Evolutionary conservation across 2,797 vertebrate species (phyloP), one percentile per base, ranked within the genome.

Genomic region (Phoebastria nigripes): DNA sequence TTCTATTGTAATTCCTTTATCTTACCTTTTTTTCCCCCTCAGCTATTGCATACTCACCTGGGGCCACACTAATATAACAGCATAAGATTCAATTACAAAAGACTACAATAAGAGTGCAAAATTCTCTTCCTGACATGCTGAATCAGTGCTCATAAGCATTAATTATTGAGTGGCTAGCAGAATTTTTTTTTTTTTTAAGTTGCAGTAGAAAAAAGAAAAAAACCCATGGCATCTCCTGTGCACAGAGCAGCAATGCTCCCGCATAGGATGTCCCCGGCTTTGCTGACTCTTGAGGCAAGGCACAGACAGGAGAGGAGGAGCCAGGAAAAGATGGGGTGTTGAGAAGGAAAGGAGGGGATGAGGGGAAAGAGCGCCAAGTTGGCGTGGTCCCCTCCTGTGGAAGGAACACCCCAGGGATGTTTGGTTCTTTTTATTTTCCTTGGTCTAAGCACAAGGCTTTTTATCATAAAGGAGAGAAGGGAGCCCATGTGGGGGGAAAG

Each of bases 1-100:
- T 94, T 98, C 92, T 96, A 97, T 98, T 97, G 97, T 98, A 98
- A 98, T 98, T 97, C 97, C 96, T 97, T 98, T 98, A 98, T 96
- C 95, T 96, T 96, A 95, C 92, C 85, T 97, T 95, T 96, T 86
- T 82, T 89, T n/a, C 94, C 65, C 94, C 89, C 85, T 78, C 80
- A 96, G 94, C 96, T 96, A 96, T 81, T 97, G 94, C 96, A 96
- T 97, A 94, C 95, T 96, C 97, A 98, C 96, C 97, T 94, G 94
- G 94, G 97, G 97, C 96, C 96, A 92, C 82, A 80, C 90, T 97
- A 97, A 97, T 97, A 94, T 95, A 97, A 94, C 94, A 89, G 96
- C 93, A 95, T 90, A 97, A 96, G 94, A 97, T 94, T 96, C 95
- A 97, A 96, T 97, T 97, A 97, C 94, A 95, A 97, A 97, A 91